A percentile compares a stretch with the other conserved stretches of the same genome.
Evolutionary conservation across 2,797 vertebrate genomes (phyloP).

Genomic region (Phrynocephalus guinanensis): DNA sequence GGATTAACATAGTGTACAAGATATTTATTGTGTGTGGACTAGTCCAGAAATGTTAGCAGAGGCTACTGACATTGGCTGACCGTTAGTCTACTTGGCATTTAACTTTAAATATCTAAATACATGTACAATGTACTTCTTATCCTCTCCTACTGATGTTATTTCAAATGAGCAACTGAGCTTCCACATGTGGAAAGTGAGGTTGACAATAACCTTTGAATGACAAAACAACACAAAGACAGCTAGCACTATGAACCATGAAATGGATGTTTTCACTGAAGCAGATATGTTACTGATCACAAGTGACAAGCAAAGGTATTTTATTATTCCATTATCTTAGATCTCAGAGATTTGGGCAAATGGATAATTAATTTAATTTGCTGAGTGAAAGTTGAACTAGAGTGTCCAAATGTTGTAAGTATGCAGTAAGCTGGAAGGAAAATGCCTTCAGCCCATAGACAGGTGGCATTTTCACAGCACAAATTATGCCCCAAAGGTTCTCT

Average conservation of each 20-base stretch:
- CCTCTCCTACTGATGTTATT: neutral
- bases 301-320: conserved; percentile 32
- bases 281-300: conserved; percentile 31
- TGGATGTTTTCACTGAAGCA: conserved; percentile 27
- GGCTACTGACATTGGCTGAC: neutral
- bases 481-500: conserved; percentile 30
- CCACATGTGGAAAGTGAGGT: neutral
- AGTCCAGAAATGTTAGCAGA: neutral
- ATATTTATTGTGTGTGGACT: neutral
- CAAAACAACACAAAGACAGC: conserved; percentile 34
- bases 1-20: neutral
- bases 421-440: conserved; percentile 45
- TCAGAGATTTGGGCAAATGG: conserved; percentile 29
- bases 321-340: conserved; percentile 44
- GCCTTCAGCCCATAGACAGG: conserved; percentile 33
- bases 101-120: neutral
- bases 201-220: neutral
- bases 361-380: conserved; percentile 57
- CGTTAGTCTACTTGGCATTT: neutral
- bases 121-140: neutral
- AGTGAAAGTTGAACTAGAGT: conserved; percentile 34
- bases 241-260: conserved; percentile 28
- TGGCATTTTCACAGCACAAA: conserved; percentile 21
- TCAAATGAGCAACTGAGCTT: neutral
- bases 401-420: conserved; percentile 40